Conservation (phyloP, 2,888 invertebrate species). For the Andrena dorsata region DNA sequence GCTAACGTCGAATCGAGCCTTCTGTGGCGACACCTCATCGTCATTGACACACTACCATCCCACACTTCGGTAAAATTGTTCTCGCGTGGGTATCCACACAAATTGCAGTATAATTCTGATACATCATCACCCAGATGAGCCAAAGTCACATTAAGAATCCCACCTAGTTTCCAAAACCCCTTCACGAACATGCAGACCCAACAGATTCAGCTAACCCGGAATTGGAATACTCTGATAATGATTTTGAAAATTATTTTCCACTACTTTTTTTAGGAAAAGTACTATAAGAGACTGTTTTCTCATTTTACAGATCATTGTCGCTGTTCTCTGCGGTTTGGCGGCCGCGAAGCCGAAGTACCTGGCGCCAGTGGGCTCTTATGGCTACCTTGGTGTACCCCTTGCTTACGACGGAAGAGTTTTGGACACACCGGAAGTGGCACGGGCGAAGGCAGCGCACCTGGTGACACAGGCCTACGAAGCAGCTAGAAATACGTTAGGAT, state of each 20-base stretch:
- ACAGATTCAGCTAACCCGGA: not conserved
- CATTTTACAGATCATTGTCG: slow-evolving; percentile 70
- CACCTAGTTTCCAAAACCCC: not conserved
- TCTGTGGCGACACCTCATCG: not conserved
- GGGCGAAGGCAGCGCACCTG: slow-evolving; percentile 85
- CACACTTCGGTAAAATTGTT: not conserved
- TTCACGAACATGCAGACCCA: not conserved
- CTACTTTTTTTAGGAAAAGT: not conserved
- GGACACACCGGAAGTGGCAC: slow-evolving; percentile 83
- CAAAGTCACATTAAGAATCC: not conserved
- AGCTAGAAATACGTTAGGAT: slow-evolving; percentile 74
- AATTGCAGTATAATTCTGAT: not conserved
- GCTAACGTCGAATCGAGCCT: not conserved
- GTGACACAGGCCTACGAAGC: slow-evolving; percentile 83
- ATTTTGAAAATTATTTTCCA: not conserved
- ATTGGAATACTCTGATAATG: not conserved
- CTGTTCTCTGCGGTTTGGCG: slow-evolving; percentile 67
- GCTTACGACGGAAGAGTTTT: slow-evolving; percentile 77
- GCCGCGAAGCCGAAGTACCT: slow-evolving; percentile 67
- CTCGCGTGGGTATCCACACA: not conserved
- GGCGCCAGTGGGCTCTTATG: slow-evolving; percentile 32
- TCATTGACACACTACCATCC: slow-evolving; percentile 29
- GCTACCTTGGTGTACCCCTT: slow-evolving; percentile 72
- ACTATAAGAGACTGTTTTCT: not conserved
- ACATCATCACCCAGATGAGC: not conserved